A percentile compares a stretch with the other conserved stretches of the same genome.
Evolutionary conservation across 2,888 invertebrate genomes (phyloP).

Genomic region (Lasiommata megera): DNA sequence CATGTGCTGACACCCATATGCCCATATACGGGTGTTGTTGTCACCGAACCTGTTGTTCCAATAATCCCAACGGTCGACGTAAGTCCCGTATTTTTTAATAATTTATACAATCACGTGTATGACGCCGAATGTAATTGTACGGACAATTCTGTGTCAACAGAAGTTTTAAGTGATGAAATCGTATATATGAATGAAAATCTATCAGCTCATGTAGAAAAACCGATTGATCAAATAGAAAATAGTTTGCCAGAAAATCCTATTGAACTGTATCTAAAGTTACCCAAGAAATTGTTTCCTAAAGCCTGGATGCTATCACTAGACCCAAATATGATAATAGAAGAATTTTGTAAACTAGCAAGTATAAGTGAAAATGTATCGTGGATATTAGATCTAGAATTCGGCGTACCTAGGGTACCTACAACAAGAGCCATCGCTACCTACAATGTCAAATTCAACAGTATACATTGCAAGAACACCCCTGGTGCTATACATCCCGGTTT

Average conservation of each 20-base stretch:
- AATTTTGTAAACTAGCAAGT: conserved; percentile 49
- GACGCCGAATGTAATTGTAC: conserved; percentile 2
- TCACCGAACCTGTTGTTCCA: conserved; percentile 24
- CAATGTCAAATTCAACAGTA: conserved; percentile 52
- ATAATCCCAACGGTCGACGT: conserved; percentile 20
- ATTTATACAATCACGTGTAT: conserved; percentile 13
- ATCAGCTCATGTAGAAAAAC: not conserved
- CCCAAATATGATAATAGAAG: conserved; percentile 60
- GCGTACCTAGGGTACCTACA: conserved; percentile 46
- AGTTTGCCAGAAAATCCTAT: conserved; percentile 38
- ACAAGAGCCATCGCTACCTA: conserved; percentile 53
- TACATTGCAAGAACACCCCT: conserved; percentile 55
- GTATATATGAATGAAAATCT: not conserved
- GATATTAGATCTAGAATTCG: conserved; percentile 63
- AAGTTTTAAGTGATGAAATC: conserved; percentile 14
- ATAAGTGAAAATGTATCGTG: conserved; percentile 45
- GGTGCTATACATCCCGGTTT: conserved; percentile 60
- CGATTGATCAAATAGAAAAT: not conserved
- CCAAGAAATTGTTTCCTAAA: conserved; percentile 53
- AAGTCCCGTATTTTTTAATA: conserved; percentile 5
- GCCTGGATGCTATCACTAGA: conserved; percentile 49
- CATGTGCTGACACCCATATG: conserved; percentile 35
- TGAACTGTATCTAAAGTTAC: conserved; percentile 49
- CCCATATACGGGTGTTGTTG: conserved; percentile 30
- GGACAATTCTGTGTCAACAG: conserved; percentile 17